Percentiles rank a stretch among this genome's conserved stretches.
Conservation (phyloP, 2,113 vertebrate genomes). For the Callospermophilus lateralis region DNA sequence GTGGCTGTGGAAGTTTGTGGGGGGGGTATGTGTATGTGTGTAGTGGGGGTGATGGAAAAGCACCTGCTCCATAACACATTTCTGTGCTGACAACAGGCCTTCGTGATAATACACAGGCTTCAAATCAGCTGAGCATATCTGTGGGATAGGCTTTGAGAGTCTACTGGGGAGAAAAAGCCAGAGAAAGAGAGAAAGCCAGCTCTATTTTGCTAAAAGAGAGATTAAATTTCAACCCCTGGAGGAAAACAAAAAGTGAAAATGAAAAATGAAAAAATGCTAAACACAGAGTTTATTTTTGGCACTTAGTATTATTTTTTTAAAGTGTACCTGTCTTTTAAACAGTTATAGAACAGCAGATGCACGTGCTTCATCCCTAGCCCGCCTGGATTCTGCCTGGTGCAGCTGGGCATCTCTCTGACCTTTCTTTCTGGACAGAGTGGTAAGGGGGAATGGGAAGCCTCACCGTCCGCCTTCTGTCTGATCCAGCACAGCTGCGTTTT, state of each 20-base stretch:
- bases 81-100: conserved; percentile 74
- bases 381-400: not conserved
- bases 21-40: not conserved
- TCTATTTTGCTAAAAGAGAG: conserved; percentile 83
- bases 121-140: conserved; percentile 69
- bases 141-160: conserved; percentile 53
- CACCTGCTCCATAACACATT: conserved; percentile 62
- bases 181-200: conserved; percentile 73
- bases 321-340: not conserved
- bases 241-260: conserved; percentile 79
- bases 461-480: conserved; percentile 71
- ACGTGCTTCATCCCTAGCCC: accelerated
- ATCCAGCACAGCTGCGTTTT: conserved; percentile 87
- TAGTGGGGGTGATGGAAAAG: not conserved
- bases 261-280: conserved; percentile 49
- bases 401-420: conserved; percentile 23
- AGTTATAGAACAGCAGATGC: not conserved
- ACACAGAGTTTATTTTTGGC: not conserved
- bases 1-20: not conserved
- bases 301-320: not conserved
- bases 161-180: conserved; percentile 31
- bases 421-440: not conserved
- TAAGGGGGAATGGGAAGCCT: not conserved
- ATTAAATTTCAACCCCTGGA: conserved; percentile 85
- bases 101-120: conserved; percentile 73